A percentile compares a stretch with the other conserved stretches of the same genome.
phyloP scores from a whole-genome alignment of 1,140 invertebrate species.

The Brachionus sp. region DNA sequence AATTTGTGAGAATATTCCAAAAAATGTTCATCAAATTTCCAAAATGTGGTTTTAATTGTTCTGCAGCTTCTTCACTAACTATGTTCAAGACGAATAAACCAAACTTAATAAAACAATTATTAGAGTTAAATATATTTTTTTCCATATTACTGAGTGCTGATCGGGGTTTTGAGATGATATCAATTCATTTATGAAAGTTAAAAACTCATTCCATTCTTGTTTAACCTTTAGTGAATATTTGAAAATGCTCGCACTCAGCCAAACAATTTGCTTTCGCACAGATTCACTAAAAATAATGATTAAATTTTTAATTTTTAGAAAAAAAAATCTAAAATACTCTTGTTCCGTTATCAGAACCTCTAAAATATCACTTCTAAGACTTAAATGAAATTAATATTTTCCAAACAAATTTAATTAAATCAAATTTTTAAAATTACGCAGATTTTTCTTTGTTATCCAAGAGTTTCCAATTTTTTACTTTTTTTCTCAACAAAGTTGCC shows the following conservation, averaged over 20 bases:
- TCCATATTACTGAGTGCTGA: background rate
- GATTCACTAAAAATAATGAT: background rate
- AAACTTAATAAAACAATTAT: background rate
- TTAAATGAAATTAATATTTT: background rate
- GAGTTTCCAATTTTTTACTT: slow-evolving; percentile 33
- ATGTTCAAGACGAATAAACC: slow-evolving; percentile 25
- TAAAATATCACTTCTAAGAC: background rate
- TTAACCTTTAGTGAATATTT: background rate
- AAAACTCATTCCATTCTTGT: slow-evolving; percentile 42
- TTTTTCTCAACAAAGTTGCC: slow-evolving; percentile 35
- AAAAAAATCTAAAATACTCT: background rate
- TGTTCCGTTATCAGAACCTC: background rate
- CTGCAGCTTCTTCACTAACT: slow-evolving; percentile 27
- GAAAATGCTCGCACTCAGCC: slow-evolving; percentile 3
- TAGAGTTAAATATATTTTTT: background rate
- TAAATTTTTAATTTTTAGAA: background rate
- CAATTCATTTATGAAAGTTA: slow-evolving; percentile 11
- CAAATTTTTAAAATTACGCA: background rate
- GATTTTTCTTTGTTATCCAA: slow-evolving; percentile 18
- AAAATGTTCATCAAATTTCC: slow-evolving; percentile 7
- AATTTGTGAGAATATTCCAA: background rate
- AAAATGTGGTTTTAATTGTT: slow-evolving; percentile 36
- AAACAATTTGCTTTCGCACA: slow-evolving; percentile 31
- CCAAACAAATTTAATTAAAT: background rate
- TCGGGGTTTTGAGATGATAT: background rate